Conservation (phyloP, 2,888 invertebrate genomes). For the Esperia sulphurella region DNA sequence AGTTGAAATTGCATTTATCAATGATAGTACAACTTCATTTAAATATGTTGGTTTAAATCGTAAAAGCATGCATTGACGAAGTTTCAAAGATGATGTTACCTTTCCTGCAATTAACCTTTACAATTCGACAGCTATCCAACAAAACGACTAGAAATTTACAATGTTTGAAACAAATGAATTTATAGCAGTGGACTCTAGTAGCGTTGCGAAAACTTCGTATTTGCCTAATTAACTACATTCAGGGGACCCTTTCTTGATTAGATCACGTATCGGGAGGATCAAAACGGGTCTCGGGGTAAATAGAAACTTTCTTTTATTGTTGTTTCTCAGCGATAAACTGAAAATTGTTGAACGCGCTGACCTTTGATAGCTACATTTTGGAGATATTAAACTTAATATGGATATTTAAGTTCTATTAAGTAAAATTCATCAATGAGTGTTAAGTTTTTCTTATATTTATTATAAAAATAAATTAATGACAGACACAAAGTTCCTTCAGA, state of each 20-base stretch:
- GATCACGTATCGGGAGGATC: slow-evolving; percentile 66
- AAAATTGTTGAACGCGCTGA: slow-evolving; percentile 27
- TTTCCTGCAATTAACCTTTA: slow-evolving; percentile 1
- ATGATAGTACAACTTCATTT: no score
- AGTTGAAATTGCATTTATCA: no score
- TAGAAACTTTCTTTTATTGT: slow-evolving; percentile 63
- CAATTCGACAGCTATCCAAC: background rate
- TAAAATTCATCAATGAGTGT: no score
- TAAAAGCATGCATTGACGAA: no score
- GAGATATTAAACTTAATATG: background rate
- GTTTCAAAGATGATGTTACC: background rate
- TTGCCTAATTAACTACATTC: slow-evolving; percentile 71
- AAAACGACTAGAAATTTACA: slow-evolving; percentile 30
- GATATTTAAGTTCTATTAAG: no score
- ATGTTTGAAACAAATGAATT: slow-evolving; percentile 49
- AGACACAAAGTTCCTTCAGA: no score
- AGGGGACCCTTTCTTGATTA: slow-evolving; percentile 60
- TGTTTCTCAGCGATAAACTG: slow-evolving; percentile 47
- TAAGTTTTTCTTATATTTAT: no score
- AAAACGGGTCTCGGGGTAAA: slow-evolving; percentile 54
- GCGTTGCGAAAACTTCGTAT: slow-evolving; percentile 53
- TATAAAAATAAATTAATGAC: no score
- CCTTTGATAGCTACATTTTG: slow-evolving; percentile 11
- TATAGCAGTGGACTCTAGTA: slow-evolving; percentile 24
- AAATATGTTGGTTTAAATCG: no score